Evolutionary conservation across 2,797 vertebrate species (phyloP).

Genomic region (Coregonus sp.): DNA sequence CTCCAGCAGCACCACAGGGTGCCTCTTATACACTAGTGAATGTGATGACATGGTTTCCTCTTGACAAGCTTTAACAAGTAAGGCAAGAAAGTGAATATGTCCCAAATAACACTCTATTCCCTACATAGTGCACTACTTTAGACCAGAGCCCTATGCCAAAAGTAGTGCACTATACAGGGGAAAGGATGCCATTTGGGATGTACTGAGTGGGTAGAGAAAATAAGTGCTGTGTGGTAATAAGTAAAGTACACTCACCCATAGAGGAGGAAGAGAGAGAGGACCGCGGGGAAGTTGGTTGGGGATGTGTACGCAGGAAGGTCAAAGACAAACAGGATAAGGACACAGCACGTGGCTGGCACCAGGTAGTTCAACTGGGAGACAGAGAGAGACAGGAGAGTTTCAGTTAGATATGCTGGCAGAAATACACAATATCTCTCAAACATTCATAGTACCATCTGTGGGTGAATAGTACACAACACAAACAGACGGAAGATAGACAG

Average conservation of each 20-base stretch:
- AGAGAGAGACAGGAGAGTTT: background rate
- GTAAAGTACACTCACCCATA: conserved; percentile 81
- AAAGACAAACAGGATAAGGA: conserved; percentile 94
- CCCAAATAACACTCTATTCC: no score
- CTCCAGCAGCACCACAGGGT: no score
- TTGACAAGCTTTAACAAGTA: no score
- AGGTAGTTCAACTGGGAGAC: conserved; percentile 89
- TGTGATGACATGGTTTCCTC: no score
- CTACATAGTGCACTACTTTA: no score
- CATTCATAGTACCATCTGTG: background rate
- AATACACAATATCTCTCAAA: background rate
- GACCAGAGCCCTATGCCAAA: no score
- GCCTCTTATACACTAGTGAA: no score
- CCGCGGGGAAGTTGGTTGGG: conserved; percentile 93
- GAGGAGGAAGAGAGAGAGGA: conserved; percentile 92
- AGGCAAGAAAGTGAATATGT: no score
- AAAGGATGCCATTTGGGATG: no score
- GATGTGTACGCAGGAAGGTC: conserved; percentile 95
- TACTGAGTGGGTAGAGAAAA: no score
- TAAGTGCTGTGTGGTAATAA: background rate
- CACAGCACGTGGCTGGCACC: conserved; percentile 93
- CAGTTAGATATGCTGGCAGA: background rate
- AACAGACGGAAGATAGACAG: background rate
- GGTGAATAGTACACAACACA: background rate
- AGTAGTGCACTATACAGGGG: no score